Base-by-base conservation (phyloP, 2,113 vertebrate species). In the Oxyruncus cristatus region DNA sequence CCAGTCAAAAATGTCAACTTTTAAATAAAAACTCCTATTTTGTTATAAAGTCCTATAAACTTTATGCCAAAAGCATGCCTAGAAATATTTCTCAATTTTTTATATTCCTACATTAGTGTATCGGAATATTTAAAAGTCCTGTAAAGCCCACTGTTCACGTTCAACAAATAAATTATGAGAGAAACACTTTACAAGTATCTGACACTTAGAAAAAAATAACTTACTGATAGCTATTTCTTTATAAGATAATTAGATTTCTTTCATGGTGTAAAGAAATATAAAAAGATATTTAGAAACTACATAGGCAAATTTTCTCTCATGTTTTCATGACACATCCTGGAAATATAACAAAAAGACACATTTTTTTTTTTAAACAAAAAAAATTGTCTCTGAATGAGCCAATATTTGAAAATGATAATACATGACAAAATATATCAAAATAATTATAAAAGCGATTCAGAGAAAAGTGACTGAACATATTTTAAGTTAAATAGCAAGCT, bases 341-440 rank as follows among this genome's bases (percentile, higher is more conserved):
- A 95, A 89, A 85, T 85, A 66, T 61, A 96, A 97, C 87, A 95
- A 94, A 94, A 68, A 87, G 70, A 61, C 73, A 79, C 59, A 35
- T 79, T 93, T 90, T 86, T 88, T 70, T 12, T 47, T 47, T 49
- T 26, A 8, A 70, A 91, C 79, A 23, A 82, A 94, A 89, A 94
- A 94, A 88, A 6, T 5, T 24, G 21, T 80, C 27, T 92, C 52
- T 90, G 89, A 95, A 95, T 44, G 50, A 94, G 92, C 82, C 85
- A 93, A 72, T 95, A 84, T 90, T 94, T 96, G 79, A 92, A 88
- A 96, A 94, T 84, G 17, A 96, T 92, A 97, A 96, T 94, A 86
- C 76, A 89, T 94, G 95, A 97, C 92, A 97, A 96, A 97, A 95
- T 95, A 95, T 63, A 95, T 95, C 85, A 95, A 94, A 95, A 97